Evolutionary conservation across 2,888 invertebrate genomes (phyloP).

Genomic region (Stomorhina lunata): DNA sequence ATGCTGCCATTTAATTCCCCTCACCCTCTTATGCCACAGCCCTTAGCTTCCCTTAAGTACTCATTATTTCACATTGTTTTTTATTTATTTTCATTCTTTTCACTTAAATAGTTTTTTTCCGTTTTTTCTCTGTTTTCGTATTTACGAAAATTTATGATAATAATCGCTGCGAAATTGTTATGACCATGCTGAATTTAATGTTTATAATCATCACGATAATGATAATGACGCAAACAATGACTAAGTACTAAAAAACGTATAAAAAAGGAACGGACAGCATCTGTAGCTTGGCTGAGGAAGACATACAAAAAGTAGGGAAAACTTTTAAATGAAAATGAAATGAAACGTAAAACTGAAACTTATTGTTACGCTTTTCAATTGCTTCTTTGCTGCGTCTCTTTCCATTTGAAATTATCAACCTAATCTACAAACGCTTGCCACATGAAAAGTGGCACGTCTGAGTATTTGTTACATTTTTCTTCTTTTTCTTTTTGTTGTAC

Average conservation of each 20-base stretch:
- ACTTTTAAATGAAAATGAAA: constrained; percentile 44
- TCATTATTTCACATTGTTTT: neutral
- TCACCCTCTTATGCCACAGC: no score
- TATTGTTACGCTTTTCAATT: constrained; percentile 47
- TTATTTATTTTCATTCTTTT: neutral
- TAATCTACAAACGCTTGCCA: neutral
- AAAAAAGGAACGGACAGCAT: neutral
- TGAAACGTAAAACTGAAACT: constrained; percentile 49
- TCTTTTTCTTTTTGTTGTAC: no score
- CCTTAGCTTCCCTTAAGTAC: no score
- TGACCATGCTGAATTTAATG: constrained; percentile 61
- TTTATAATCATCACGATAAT: constrained; percentile 52
- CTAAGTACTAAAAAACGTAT: neutral
- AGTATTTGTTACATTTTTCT: constrained; percentile 16
- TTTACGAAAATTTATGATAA: constrained; percentile 75
- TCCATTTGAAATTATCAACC: neutral
- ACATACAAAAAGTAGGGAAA: neutral
- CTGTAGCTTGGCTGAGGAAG: neutral
- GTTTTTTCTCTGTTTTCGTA: constrained; percentile 8
- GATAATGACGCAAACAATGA: constrained; percentile 50
- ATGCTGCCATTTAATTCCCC: no score
- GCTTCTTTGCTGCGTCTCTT: neutral
- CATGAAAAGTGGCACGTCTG: neutral
- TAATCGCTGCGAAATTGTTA: constrained; percentile 73
- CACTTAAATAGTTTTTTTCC: no score